These are phyloP conservation scores for Hydropsyche betteni DNA, from an alignment of 2,888 invertebrate species.

Conservation along the genomic window DNA sequence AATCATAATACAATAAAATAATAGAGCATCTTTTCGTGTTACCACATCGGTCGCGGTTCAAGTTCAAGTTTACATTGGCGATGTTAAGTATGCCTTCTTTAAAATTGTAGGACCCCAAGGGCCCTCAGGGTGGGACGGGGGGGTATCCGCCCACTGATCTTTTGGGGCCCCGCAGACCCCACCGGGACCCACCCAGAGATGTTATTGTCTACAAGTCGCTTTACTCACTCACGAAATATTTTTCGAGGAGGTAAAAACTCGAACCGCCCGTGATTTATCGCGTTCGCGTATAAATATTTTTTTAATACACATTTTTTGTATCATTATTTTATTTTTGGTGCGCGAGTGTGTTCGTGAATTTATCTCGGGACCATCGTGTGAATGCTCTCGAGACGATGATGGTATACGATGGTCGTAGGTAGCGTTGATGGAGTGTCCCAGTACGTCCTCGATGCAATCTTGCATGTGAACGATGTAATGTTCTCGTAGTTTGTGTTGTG, in stretches of 20 bases:
- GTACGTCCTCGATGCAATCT: too few relatives aligned
- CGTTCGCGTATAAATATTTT: constrained; percentile 8
- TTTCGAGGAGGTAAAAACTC: neutral
- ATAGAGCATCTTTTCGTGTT: constrained; percentile 40
- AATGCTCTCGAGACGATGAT: too few relatives aligned
- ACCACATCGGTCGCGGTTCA: constrained; percentile 1
- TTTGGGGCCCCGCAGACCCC: constrained; percentile 25
- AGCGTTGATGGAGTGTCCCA: too few relatives aligned
- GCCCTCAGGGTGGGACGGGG: constrained; percentile 35
- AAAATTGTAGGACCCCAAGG: constrained; percentile 49
- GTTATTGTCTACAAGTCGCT: constrained; percentile 38
- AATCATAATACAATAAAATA: neutral
- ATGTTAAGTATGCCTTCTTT: constrained; percentile 52
- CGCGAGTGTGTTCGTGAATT: too few relatives aligned
- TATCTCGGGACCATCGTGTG: too few relatives aligned
- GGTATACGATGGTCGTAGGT: too few relatives aligned
- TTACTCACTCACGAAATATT: constrained; percentile 33
- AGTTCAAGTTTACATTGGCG: constrained; percentile 49
- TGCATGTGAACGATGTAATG: too few relatives aligned
- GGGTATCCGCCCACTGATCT: constrained; percentile 31
- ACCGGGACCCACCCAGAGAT: constrained; percentile 38
- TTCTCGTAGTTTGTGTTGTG: too few relatives aligned
- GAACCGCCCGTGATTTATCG: neutral
- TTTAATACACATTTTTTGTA: neutral
- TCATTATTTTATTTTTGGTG: too few relatives aligned